Evolutionary conservation across 2,888 invertebrate genomes (phyloP).

Genomic region (Noctua janthe): DNA sequence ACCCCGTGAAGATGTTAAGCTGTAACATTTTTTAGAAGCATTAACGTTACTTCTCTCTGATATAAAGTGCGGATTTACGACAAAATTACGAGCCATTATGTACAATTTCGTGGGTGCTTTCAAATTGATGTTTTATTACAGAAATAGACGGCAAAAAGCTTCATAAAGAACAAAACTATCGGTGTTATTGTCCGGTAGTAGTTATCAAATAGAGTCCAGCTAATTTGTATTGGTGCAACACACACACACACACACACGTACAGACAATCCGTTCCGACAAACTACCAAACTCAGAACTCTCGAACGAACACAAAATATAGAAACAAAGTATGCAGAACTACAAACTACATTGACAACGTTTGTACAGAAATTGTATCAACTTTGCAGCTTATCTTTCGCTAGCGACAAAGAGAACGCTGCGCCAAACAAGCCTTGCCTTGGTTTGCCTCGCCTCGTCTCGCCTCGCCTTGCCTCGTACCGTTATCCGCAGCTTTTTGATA

Average conservation of each 20-base stretch:
- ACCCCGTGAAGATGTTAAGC: conserved; percentile 70
- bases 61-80: conserved; percentile 55
- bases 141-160: conserved; percentile 8
- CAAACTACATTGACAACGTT: conserved; percentile 52
- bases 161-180: conserved; percentile 4
- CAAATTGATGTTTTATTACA: conserved; percentile 15
- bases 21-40: conserved; percentile 69
- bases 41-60: conserved; percentile 44
- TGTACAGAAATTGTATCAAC: conserved; percentile 58
- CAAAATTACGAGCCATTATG: conserved; percentile 43
- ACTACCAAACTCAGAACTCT: conserved; percentile 24
- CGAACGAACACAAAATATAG: conserved; percentile 44
- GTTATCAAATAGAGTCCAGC: neutral
- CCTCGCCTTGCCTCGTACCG: conserved; percentile 42
- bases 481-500: conserved; percentile 65
- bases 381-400: conserved; percentile 61
- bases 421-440: conserved; percentile 46
- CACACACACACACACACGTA: neutral
- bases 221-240: conserved; percentile 15
- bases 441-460: conserved; percentile 33
- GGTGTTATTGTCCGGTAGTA: neutral
- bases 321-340: conserved; percentile 53
- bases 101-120: conserved; percentile 41
- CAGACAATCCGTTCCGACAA: conserved; percentile 29
- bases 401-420: conserved; percentile 60